Conservation (phyloP, 2,113 vertebrate species). For the Labeo catla region DNA sequence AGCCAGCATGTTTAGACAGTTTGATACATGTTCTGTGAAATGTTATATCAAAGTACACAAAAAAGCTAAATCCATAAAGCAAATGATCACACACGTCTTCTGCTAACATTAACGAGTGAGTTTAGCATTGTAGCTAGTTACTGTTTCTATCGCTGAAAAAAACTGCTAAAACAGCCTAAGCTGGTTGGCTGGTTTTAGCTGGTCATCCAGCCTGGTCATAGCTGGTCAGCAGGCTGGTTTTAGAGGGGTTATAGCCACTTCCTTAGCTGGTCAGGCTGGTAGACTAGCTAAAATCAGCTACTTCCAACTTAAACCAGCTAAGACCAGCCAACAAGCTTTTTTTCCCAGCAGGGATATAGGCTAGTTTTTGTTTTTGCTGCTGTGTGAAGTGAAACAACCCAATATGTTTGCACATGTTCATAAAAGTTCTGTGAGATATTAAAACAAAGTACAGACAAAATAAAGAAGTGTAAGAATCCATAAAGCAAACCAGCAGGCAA, state of each 20-base stretch:
- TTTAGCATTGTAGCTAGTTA: background rate
- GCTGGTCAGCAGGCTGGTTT: too few species aligned
- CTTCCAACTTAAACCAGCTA: too few species aligned
- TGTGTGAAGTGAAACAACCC: background rate
- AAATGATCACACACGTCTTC: background rate
- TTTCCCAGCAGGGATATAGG: too few species aligned
- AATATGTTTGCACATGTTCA: background rate
- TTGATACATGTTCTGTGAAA: background rate
- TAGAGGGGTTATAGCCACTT: too few species aligned
- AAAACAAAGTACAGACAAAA: background rate
- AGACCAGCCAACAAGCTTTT: too few species aligned
- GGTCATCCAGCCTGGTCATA: too few species aligned
- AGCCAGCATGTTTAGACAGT: background rate
- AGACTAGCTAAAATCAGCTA: too few species aligned
- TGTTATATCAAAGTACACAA: background rate
- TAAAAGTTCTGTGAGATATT: background rate
- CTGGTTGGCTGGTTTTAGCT: too few species aligned
- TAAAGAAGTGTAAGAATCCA: background rate
- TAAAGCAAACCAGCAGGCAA: background rate
- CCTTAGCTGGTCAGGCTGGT: too few species aligned
- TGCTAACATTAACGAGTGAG: background rate
- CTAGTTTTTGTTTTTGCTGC: background rate
- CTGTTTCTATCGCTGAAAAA: too few species aligned
- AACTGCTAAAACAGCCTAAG: too few species aligned
- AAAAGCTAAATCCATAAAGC: too few species aligned